phyloP scores from a whole-genome alignment of 2,113 vertebrate species.

The Cinclus cinclus region DNA sequence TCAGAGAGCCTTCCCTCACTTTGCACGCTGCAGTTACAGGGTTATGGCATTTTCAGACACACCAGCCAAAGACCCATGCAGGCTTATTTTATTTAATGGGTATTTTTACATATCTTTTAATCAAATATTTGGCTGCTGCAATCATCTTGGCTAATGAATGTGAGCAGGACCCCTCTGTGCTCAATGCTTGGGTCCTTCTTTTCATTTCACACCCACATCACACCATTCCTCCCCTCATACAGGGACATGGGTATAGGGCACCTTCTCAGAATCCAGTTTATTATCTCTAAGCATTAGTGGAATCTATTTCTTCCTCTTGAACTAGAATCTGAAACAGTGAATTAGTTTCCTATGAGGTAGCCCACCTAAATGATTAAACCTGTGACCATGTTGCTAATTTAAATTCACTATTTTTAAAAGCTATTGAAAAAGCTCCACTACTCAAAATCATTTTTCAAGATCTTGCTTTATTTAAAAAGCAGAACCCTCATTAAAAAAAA shows the following conservation, averaged over 20 bases:
- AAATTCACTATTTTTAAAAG: constrained; percentile 32
- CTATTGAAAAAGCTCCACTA: background rate
- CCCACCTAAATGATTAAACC: constrained; percentile 48
- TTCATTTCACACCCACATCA: background rate
- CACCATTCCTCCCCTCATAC: constrained; percentile 20
- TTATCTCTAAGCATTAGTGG: constrained; percentile 14
- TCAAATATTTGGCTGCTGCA: constrained; percentile 39
- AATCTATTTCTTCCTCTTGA: constrained; percentile 50
- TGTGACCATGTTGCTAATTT: constrained; percentile 1
- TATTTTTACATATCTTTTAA: constrained; percentile 50
- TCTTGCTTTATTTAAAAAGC: constrained; percentile 3
- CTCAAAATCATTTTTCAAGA: constrained; percentile 16
- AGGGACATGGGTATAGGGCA: background rate
- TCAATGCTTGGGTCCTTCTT: background rate
- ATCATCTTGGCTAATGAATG: constrained; percentile 51
- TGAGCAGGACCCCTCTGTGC: background rate
- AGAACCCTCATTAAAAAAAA: background rate
- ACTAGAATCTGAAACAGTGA: background rate
- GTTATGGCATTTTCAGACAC: background rate
- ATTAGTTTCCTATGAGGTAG: constrained; percentile 53
- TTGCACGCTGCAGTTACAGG: fast-evolving
- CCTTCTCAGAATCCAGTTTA: constrained; percentile 37
- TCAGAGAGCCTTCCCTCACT: background rate
- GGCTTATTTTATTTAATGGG: background rate
- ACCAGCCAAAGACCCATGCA: background rate